Evolutionary conservation across 2,113 vertebrate genomes (phyloP).

Genomic region (Casuarius casuarius): DNA sequence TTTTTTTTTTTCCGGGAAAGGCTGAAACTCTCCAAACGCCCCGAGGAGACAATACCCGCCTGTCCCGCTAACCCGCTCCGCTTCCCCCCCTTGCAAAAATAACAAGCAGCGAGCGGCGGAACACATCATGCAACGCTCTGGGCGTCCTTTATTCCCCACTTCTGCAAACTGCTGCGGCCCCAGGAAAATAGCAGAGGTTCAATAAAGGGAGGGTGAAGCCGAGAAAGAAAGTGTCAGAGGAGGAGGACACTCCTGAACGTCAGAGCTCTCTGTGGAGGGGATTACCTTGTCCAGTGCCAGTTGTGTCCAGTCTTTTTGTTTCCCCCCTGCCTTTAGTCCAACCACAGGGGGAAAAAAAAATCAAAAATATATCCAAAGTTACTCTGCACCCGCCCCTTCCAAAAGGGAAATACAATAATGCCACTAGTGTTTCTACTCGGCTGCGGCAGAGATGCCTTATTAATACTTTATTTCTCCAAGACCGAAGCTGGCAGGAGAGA

Average conservation of each 20-base stretch:
- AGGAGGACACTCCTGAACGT: background rate
- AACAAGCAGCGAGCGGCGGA: background rate
- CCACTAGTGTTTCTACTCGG: conserved; percentile 23
- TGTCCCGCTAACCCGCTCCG: background rate
- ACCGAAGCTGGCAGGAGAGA: conserved; percentile 48
- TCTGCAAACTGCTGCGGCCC: background rate
- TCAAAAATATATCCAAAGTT: conserved; percentile 36
- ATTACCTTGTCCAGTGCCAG: conserved; percentile 77
- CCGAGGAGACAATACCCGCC: background rate
- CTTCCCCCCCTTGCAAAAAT: background rate
- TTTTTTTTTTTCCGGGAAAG: background rate
- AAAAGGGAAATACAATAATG: conserved; percentile 5
- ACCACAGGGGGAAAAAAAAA: background rate
- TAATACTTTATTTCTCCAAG: conserved; percentile 79
- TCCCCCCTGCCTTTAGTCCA: conserved; percentile 63
- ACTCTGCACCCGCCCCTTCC: background rate
- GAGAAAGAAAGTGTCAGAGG: background rate
- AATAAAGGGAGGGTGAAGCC: background rate
- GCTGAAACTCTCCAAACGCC: background rate
- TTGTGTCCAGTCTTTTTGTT: conserved; percentile 68
- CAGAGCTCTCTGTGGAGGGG: background rate
- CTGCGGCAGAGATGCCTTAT: conserved; percentile 65
- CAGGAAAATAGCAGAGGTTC: background rate
- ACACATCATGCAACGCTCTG: background rate
- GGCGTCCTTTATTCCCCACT: background rate